A percentile compares a stretch with the other conserved stretches of the same genome.
Conservation (phyloP, 2,888 invertebrate genomes). For the Liposcelis brunnea region DNA sequence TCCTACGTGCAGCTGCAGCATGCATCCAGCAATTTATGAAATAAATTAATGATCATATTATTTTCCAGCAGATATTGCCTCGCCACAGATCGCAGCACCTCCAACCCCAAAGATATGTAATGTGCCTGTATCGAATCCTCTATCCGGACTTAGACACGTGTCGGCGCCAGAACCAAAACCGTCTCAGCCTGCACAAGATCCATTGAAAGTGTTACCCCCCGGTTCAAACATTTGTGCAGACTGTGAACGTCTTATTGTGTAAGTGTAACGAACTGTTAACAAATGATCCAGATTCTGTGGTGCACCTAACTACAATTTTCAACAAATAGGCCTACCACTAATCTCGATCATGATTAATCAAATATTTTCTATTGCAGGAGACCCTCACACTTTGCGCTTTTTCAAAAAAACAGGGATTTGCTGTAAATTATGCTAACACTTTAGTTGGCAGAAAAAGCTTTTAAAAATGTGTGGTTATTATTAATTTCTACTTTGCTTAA, state of each 20-base stretch:
- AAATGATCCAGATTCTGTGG: no score
- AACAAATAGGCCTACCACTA: no score
- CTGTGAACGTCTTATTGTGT: slow-evolving; percentile 95
- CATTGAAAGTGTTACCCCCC: slow-evolving; percentile 45
- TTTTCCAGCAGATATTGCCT: not conserved
- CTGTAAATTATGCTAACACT: not conserved
- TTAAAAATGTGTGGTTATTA: not conserved
- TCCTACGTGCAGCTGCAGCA: no score
- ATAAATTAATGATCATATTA: no score
- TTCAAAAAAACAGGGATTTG: not conserved
- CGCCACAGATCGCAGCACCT: slow-evolving; percentile 4
- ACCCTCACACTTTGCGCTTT: no score
- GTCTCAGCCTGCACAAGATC: slow-evolving; percentile 31
- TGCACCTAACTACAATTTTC: no score
- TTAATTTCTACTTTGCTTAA: slow-evolving; percentile 4
- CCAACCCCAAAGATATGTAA: not conserved
- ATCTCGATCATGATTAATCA: no score
- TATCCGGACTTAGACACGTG: slow-evolving; percentile 50
- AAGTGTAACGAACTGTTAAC: slow-evolving; percentile 36
- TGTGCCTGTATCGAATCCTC: slow-evolving; percentile 19
- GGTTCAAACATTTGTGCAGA: slow-evolving; percentile 92
- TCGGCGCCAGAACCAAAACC: slow-evolving; percentile 48
- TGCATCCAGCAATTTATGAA: no score
- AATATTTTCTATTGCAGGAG: no score
- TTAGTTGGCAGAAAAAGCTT: not conserved